Evolutionary conservation across 1,140 invertebrate genomes (phyloP).

Genomic region (Physella acuta): DNA sequence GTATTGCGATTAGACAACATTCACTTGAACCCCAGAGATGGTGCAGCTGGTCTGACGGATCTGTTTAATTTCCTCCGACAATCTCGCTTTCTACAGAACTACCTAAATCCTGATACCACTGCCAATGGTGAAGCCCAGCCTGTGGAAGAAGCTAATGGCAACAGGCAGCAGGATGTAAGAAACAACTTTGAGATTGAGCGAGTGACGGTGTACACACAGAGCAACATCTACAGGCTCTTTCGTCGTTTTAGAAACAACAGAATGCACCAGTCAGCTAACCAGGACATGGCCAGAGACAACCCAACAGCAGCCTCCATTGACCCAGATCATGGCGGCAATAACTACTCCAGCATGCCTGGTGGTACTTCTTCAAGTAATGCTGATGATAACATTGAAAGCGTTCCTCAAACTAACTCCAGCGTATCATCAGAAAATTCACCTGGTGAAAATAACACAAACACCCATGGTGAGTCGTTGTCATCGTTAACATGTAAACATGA

Average conservation of each 20-base stretch:
- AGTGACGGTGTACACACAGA: constrained; percentile 20
- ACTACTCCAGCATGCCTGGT: too few relatives aligned
- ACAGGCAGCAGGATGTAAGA: not conserved
- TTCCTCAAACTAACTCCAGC: too few relatives aligned
- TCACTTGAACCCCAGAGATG: not conserved
- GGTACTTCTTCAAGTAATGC: too few relatives aligned
- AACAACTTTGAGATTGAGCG: constrained; percentile 21
- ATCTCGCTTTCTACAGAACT: constrained; percentile 5
- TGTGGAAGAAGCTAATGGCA: not conserved
- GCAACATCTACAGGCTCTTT: constrained; percentile 22
- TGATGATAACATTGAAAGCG: too few relatives aligned
- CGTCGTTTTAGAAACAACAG: not conserved
- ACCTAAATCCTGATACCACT: not conserved
- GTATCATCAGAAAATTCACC: too few relatives aligned
- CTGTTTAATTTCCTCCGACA: constrained; percentile 18
- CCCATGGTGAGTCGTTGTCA: too few relatives aligned
- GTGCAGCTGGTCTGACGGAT: not conserved
- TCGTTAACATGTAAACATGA: too few relatives aligned
- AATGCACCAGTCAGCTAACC: not conserved
- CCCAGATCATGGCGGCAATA: too few relatives aligned
- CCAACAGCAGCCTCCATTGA: not conserved
- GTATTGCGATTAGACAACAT: constrained; percentile 7
- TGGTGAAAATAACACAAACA: too few relatives aligned
- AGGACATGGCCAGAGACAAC: not conserved
- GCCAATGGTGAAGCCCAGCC: not conserved